These are phyloP conservation scores for Elachura formosa DNA, from an alignment of 2,113 vertebrate genomes.

Conservation along the genomic window DNA sequence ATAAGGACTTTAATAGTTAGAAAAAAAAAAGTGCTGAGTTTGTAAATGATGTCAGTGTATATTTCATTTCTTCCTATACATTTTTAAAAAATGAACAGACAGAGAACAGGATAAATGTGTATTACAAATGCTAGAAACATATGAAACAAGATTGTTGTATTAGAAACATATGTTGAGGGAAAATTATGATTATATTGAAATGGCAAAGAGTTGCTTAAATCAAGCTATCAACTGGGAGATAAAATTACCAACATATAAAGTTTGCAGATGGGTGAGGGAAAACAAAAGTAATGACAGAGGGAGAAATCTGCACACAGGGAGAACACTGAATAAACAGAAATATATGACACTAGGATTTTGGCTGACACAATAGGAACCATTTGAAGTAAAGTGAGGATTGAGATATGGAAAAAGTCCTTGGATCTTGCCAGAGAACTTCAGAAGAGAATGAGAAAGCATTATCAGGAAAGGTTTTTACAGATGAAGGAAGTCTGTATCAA, in stretches of 20 bases:
- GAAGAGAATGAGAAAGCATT: constrained; percentile 3
- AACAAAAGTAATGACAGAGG: constrained; percentile 22
- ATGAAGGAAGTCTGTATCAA: constrained; percentile 48
- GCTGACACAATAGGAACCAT: neutral
- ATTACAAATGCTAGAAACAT: constrained; percentile 46
- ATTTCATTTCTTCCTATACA: neutral
- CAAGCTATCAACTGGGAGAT: constrained; percentile 46
- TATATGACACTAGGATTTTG: constrained; percentile 15
- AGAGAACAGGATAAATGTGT: constrained; percentile 35
- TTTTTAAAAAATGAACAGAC: neutral
- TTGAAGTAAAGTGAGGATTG: constrained; percentile 27
- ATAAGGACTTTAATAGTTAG: neutral
- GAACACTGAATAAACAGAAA: constrained; percentile 43
- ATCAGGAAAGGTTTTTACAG: constrained; percentile 54
- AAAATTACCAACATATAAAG: constrained; percentile 29
- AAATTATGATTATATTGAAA: constrained; percentile 31
- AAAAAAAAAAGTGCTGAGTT: constrained; percentile 2
- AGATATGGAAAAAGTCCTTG: constrained; percentile 21
- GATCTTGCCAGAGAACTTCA: neutral
- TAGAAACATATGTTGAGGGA: constrained; percentile 56
- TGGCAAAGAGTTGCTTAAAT: constrained; percentile 40
- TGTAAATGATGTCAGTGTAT: constrained; percentile 1
- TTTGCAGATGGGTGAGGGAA: constrained; percentile 30
- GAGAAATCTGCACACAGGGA: neutral
- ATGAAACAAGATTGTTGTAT: constrained; percentile 37